phyloP scores from a whole-genome alignment of 2,888 invertebrate genomes.

The Odontocerum albicorne region DNA sequence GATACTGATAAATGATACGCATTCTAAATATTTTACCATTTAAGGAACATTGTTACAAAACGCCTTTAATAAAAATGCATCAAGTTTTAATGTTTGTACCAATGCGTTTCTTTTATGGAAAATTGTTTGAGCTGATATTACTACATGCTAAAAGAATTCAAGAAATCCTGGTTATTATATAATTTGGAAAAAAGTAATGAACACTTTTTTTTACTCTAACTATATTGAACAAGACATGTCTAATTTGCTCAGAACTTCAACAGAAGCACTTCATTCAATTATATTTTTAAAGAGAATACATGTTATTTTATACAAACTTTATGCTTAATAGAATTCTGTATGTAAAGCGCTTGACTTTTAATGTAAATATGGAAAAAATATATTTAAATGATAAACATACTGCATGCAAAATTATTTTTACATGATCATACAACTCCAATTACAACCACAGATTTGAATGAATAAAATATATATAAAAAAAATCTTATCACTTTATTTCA shows the following conservation, averaged over 20 bases:
- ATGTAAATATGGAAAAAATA: constrained; percentile 5
- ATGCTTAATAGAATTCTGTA: background rate
- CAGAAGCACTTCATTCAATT: too few species aligned
- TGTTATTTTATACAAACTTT: background rate
- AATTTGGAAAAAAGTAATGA: too few species aligned
- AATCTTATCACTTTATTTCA: too few species aligned
- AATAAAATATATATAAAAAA: too few species aligned
- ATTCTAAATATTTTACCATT: constrained; percentile 30
- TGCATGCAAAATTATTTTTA: constrained; percentile 1
- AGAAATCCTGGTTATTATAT: too few species aligned
- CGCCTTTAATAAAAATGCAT: constrained; percentile 30
- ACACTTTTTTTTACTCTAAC: too few species aligned
- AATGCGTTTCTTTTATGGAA: constrained; percentile 17
- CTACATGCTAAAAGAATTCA: too few species aligned
- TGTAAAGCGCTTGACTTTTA: background rate
- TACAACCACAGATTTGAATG: too few species aligned
- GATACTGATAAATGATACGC: constrained; percentile 28
- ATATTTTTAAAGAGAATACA: constrained; percentile 6
- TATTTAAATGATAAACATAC: constrained; percentile 2
- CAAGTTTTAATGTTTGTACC: constrained; percentile 27
- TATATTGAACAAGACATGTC: too few species aligned
- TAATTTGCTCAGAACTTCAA: too few species aligned
- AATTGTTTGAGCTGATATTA: too few species aligned
- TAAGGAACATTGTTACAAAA: constrained; percentile 25
- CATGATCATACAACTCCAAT: too few species aligned